phyloP scores from a whole-genome alignment of 2,888 invertebrate genomes.

The Cephus sareptanus region DNA sequence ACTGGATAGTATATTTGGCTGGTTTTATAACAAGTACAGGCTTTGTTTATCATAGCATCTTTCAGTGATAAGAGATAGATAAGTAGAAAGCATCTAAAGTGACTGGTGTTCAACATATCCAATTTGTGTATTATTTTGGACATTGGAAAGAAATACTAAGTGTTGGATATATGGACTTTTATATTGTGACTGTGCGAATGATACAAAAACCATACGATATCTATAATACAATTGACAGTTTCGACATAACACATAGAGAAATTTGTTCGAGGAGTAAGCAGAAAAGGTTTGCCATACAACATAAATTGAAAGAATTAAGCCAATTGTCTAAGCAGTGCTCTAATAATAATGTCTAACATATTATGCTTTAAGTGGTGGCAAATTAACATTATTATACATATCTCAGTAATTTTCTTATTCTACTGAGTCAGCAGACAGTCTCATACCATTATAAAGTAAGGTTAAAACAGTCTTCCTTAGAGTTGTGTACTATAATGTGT shows the following conservation, averaged over 20 bases:
- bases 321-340: not conserved
- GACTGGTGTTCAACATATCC: not conserved
- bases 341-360: not conserved
- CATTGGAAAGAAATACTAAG: not conserved
- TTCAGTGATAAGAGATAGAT: not conserved
- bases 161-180: not conserved
- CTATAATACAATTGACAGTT: not conserved
- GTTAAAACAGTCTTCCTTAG: not conserved
- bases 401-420: not conserved
- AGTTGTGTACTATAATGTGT: not conserved
- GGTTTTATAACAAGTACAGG: not conserved
- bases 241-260: not conserved
- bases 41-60: not conserved
- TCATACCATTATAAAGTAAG: not conserved
- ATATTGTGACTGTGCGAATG: not conserved
- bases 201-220: not conserved
- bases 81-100: not conserved
- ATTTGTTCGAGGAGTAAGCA: not conserved
- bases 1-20: too few relatives aligned
- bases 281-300: not conserved
- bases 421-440: not conserved
- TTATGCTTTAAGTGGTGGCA: not conserved
- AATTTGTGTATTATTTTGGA: not conserved
- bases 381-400: not conserved
- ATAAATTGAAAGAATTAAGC: not conserved